Evolutionary conservation across 2,888 invertebrate genomes (phyloP).

Genomic region (Agrochola circellaris): DNA sequence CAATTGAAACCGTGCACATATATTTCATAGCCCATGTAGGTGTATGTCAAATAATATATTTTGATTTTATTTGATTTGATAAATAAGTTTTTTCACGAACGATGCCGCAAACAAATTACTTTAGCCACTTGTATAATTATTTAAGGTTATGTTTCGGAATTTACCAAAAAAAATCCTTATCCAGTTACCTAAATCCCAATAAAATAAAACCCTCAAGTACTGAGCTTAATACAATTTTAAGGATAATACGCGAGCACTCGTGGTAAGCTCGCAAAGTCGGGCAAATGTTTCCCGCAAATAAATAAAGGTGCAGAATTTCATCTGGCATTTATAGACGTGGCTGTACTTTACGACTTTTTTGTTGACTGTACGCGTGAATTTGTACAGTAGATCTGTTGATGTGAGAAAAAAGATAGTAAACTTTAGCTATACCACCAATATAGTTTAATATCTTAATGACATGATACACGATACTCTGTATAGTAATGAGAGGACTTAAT

Average conservation of each 20-base stretch:
- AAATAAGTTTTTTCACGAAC: not conserved
- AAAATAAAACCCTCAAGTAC: conserved; percentile 55
- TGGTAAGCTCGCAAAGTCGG: conserved; percentile 61
- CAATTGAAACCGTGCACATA: no score
- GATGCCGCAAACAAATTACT: not conserved
- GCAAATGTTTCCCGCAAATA: conserved; percentile 66
- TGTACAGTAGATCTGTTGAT: conserved; percentile 26
- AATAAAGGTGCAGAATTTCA: conserved; percentile 70
- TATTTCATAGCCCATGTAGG: no score
- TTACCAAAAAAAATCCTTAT: conserved; percentile 4
- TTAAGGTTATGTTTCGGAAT: not conserved
- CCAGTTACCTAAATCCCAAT: conserved; percentile 48
- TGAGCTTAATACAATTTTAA: conserved; percentile 65
- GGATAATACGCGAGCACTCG: conserved; percentile 62
- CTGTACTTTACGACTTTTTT: conserved; percentile 65
- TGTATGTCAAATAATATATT: no score
- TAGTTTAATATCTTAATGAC: no score
- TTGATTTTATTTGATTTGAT: no score
- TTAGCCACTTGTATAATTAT: not conserved
- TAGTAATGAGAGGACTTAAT: not conserved
- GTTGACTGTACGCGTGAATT: conserved; percentile 55
- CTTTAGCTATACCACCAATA: no score
- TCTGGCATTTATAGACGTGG: conserved; percentile 68
- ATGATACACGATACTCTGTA: no score
- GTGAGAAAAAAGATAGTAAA: not conserved